phyloP scores from a whole-genome alignment of 2,797 vertebrate genomes.

The Lates japonicus region DNA sequence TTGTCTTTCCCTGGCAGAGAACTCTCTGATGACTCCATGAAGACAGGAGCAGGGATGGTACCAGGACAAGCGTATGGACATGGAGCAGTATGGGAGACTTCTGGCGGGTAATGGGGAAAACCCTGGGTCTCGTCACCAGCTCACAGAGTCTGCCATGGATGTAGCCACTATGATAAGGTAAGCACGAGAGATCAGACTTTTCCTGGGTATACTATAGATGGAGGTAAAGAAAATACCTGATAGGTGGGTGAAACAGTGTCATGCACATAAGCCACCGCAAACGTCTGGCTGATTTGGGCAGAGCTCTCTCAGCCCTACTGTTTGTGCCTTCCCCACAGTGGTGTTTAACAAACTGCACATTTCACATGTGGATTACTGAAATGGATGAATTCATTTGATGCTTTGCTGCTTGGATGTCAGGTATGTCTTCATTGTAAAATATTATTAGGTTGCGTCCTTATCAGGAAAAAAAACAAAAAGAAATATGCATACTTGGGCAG shows the following conservation, averaged over 20 bases:
- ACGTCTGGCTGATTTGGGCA: not conserved
- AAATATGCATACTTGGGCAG: not conserved
- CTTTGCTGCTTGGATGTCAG: not conserved
- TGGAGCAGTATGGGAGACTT: slow-evolving; percentile 92
- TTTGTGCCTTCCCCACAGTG: slow-evolving; percentile 72
- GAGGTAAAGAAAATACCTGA: not conserved
- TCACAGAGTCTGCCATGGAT: slow-evolving; percentile 96
- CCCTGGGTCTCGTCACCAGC: slow-evolving; percentile 90
- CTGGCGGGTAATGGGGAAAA: slow-evolving; percentile 92
- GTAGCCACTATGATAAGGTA: slow-evolving; percentile 96
- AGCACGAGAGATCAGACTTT: not conserved
- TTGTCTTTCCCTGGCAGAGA: slow-evolving; percentile 85
- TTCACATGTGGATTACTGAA: not conserved
- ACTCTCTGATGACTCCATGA: slow-evolving; percentile 94
- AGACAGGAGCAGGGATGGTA: slow-evolving; percentile 89
- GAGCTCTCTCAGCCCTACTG: slow-evolving; percentile 26
- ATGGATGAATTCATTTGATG: not conserved
- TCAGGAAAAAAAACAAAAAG: not conserved
- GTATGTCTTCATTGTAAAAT: slow-evolving; percentile 3
- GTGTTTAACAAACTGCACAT: slow-evolving; percentile 55
- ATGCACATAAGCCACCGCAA: not conserved
- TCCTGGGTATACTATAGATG: not conserved
- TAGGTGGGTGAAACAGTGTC: not conserved
- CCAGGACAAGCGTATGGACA: slow-evolving; percentile 95
- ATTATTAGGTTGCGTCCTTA: not conserved